phyloP scores from a whole-genome alignment of 2,888 invertebrate genomes.

The Linhomoeus sp. region DNA sequence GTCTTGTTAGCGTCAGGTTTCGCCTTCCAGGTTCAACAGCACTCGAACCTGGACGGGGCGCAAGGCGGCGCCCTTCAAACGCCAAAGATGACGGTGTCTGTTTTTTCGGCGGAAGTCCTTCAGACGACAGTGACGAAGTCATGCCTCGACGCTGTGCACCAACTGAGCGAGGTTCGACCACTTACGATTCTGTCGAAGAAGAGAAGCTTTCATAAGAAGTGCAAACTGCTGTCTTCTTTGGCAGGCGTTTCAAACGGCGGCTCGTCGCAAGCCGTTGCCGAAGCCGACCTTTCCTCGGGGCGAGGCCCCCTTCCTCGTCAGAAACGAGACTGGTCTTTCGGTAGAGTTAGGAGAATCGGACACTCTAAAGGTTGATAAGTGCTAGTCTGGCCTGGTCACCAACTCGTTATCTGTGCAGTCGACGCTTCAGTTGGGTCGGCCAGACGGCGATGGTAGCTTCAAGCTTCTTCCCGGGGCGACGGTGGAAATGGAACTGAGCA shows the following conservation, averaged over 20 bases:
- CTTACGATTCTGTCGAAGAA: background rate
- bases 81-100: constrained; percentile 16
- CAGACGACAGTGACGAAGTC: constrained; percentile 64
- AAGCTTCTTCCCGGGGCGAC: too few species aligned
- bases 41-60: constrained; percentile 9
- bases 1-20: too few species aligned
- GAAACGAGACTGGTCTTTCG: constrained; percentile 20
- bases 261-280: constrained; percentile 19
- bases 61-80: constrained; percentile 7
- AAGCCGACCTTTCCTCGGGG: constrained; percentile 15
- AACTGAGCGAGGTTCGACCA: constrained; percentile 43
- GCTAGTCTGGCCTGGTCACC: too few species aligned
- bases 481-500: too few species aligned
- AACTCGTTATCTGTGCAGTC: too few species aligned
- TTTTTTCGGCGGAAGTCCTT: constrained; percentile 45
- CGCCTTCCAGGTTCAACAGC: constrained; percentile 8
- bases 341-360: background rate
- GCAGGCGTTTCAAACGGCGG: constrained; percentile 18
- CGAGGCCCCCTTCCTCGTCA: constrained; percentile 17
- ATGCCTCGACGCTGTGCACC: constrained; percentile 54
- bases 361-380: background rate
- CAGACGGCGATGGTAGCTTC: too few species aligned
- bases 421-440: too few species aligned
- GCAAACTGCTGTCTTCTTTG: background rate
- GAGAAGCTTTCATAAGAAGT: too few species aligned